Conservation (phyloP, 2,888 invertebrate genomes). For the Calameuta pallipes region DNA sequence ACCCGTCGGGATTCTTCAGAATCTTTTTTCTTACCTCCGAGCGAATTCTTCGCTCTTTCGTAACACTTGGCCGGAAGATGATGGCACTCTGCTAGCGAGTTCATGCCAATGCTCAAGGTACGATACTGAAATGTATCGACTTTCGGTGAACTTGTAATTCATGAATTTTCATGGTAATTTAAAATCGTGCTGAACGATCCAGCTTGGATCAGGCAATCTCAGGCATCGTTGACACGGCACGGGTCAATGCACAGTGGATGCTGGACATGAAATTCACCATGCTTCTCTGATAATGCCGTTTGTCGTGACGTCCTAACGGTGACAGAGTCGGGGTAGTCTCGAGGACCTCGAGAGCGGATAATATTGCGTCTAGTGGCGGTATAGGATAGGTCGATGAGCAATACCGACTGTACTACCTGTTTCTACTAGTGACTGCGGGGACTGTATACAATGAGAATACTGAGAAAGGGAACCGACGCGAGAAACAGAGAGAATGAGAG, state of each 20-base stretch:
- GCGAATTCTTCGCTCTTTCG: not conserved
- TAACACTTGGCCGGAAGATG: not conserved
- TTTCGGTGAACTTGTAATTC: not conserved
- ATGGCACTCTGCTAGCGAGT: not conserved
- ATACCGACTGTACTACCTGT: not conserved
- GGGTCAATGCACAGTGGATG: not conserved
- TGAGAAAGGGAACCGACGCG: not conserved
- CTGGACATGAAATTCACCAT: not conserved
- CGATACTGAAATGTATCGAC: not conserved
- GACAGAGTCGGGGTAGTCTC: not conserved
- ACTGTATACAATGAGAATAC: not conserved
- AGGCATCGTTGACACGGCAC: not conserved
- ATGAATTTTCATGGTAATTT: not conserved
- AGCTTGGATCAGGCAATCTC: not conserved
- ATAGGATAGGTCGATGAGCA: not conserved
- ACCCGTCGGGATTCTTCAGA: not conserved
- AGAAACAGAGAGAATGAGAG: constrained; percentile 18
- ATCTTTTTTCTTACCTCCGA: not conserved
- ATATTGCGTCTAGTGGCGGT: not conserved
- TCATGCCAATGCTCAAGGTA: not conserved
- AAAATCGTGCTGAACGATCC: not conserved
- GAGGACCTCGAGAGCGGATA: not conserved
- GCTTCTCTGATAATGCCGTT: not conserved
- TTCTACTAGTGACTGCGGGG: not conserved
- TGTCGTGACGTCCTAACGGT: not conserved